phyloP scores from a whole-genome alignment of 1,140 invertebrate species.

The Sinonovacula constricta region DNA sequence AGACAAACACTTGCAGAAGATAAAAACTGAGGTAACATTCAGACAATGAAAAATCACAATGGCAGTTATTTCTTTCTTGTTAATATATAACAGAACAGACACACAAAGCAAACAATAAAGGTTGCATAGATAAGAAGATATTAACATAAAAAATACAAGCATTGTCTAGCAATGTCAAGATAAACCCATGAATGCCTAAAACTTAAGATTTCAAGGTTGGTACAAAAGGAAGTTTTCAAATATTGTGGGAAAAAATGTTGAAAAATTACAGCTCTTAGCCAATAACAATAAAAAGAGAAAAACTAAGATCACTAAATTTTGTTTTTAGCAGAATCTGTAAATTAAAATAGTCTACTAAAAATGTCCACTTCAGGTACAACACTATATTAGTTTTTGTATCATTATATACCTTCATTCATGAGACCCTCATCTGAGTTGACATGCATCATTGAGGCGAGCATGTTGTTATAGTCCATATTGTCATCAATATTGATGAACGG shows the following conservation, averaged over 20 bases:
- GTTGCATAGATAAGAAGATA: no score
- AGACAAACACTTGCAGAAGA: no score
- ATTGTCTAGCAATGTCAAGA: background rate
- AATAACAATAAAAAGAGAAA: background rate
- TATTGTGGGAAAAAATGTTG: background rate
- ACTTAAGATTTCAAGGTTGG: background rate
- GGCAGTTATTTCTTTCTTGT: no score
- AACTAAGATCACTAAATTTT: background rate
- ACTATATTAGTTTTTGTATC: background rate
- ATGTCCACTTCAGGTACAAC: background rate
- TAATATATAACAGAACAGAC: no score
- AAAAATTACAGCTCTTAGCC: no score
- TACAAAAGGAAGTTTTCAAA: background rate
- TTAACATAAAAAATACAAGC: no score
- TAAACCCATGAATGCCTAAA: background rate
- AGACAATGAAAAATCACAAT: no score
- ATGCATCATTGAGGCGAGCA: conserved; percentile 87
- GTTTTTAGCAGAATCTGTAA: background rate
- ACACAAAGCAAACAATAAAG: no score
- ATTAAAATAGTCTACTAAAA: background rate
- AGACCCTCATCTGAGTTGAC: conserved; percentile 72
- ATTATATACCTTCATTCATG: conserved; percentile 65
- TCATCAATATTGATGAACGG: conserved; percentile 94
- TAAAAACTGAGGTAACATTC: no score
- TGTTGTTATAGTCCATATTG: conserved; percentile 88